Evolutionary conservation across 2,797 vertebrate species (phyloP), one percentile per base, ranked within the genome.

Genomic region (Amblyopsis hoosieri): DNA sequence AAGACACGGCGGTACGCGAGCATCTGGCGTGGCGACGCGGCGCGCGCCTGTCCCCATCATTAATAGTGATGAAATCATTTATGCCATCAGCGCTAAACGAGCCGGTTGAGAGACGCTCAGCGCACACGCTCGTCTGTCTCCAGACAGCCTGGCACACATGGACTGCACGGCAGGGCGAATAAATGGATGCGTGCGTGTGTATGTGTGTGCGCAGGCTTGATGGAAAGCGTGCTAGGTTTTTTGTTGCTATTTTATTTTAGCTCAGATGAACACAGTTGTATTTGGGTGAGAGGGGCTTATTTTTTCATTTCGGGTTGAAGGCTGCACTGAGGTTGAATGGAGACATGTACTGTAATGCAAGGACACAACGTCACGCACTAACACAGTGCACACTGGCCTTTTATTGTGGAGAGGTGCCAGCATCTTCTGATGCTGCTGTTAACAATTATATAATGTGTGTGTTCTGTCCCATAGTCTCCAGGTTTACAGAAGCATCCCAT

Each of bases 31-130:
- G 0, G 62, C 91, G 89, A 94, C 93, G 90, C 92, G 87, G 94
- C 95, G 87, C 94, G 94, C 93, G 93, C 91, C 86, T 90, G 93
- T 94, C 92, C 91, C 93, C 96, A 95, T 97, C 95, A 96, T 97
- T 97, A 96, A 96, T 96, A 94, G 95, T 97, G 95, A 98, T 97
- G 95, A 97, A 96, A 98, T 98, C 95, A 97, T 98, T 98, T 97
- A 96, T 95, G 94, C 95, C 95, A 97, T 98, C 94, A 96, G 94
- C 94, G 96, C 94, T 95, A 96, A 98, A 98, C 95, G 95, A 97
- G 95, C 93, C 94, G 92, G 95, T 96, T 97, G 96, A 97, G 92
- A 94, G 93, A 93, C 94, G 90, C 94, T 96, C 93, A 94, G 57
- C 88, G 91, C 93, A 92, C 91, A 93, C 91, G 33, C 33, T 91